Evolutionary conservation across 64 coral and sea anemone genomes (phyloP).

Genomic region (Trachythela sp.): DNA sequence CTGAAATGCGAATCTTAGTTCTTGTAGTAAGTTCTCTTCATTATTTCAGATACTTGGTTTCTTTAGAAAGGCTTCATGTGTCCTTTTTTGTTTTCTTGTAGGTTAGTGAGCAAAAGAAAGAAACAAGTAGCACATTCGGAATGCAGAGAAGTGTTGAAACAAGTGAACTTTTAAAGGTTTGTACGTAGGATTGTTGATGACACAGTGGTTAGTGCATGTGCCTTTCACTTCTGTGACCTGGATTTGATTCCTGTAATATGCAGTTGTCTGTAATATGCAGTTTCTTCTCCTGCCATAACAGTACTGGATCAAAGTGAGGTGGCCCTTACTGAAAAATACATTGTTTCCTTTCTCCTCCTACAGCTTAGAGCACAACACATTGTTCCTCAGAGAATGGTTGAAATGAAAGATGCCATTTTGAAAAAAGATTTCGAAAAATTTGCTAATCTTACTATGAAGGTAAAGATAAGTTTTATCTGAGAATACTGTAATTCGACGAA

Average conservation of each 20-base stretch:
- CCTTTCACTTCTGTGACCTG: no score
- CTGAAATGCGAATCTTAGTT: conserved; percentile 70
- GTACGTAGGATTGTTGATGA: neutral
- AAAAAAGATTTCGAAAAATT: conserved; percentile 6
- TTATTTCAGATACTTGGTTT: neutral
- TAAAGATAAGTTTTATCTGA: no score
- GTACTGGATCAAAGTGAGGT: no score
- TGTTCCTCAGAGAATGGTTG: conserved; percentile 3
- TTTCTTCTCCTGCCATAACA: no score
- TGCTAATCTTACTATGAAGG: conserved; percentile 17
- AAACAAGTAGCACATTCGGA: conserved; percentile 69
- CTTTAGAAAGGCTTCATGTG: neutral
- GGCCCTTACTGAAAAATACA: no score
- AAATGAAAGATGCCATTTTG: neutral
- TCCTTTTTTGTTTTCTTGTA: neutral
- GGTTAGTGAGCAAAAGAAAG: conserved; percentile 80
- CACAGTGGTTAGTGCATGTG: neutral
- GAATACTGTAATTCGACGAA: no score
- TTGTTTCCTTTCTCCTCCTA: neutral
- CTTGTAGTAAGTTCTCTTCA: conserved; percentile 64
- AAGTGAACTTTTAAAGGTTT: conserved; percentile 60
- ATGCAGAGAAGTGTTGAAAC: conserved; percentile 82
- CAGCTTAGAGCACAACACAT: neutral
- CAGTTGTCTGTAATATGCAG: no score
- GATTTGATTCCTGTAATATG: no score